Conservation (phyloP, 2,797 vertebrate species). For the Paguma larvata region DNA sequence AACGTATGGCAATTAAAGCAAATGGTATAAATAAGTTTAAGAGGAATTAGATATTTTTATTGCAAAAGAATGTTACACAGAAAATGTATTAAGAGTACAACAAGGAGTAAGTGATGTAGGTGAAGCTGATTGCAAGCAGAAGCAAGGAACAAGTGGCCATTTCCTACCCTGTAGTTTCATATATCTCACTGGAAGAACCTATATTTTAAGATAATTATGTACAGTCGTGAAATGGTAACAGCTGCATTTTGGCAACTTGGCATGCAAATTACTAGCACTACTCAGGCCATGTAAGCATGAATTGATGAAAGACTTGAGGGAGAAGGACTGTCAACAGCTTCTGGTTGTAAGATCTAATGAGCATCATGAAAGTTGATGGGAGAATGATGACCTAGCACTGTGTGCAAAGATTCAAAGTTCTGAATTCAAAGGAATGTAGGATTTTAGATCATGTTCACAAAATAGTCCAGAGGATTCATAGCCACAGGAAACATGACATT, state of each 20-base stretch:
- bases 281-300: constrained; percentile 76
- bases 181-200: constrained; percentile 68
- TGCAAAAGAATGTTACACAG: constrained; percentile 62
- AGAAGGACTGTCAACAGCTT: constrained; percentile 69
- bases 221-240: constrained; percentile 80
- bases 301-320: constrained; percentile 78
- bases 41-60: constrained; percentile 73
- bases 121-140: constrained; percentile 31
- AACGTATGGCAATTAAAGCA: constrained; percentile 75
- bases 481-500: background rate
- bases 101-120: background rate
- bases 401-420: constrained; percentile 19
- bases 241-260: constrained; percentile 80
- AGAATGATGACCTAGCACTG: constrained; percentile 59
- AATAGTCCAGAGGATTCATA: background rate
- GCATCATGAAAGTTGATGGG: constrained; percentile 65
- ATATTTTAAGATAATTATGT: constrained; percentile 75
- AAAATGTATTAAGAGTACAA: background rate
- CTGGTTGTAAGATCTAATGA: constrained; percentile 62
- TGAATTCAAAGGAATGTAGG: constrained; percentile 26
- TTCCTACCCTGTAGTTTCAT: constrained; percentile 70
- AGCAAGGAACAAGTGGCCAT: background rate
- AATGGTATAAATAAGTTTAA: constrained; percentile 75
- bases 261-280: constrained; percentile 82
- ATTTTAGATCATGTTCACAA: constrained; percentile 2